phyloP scores from a whole-genome alignment of 1,140 invertebrate genomes.

The Drosophila pectinifera region DNA sequence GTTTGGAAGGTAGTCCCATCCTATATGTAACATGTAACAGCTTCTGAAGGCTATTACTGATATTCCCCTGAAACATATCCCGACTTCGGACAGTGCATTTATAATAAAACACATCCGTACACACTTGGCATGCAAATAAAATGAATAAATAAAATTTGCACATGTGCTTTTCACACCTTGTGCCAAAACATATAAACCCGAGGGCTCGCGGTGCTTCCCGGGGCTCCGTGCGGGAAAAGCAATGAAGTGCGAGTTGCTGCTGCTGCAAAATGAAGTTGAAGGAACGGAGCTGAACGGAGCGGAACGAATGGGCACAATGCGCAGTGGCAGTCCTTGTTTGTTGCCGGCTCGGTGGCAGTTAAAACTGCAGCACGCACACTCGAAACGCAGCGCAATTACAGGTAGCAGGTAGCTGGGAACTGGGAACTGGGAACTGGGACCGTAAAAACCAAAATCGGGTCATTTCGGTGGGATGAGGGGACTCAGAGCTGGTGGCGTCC shows the following conservation, averaged over 20 bases:
- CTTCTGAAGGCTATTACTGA: no score
- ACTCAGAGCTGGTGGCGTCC: slow-evolving; percentile 10
- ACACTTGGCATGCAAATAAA: slow-evolving; percentile 77
- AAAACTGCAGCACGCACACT: slow-evolving; percentile 81
- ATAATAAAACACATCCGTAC: slow-evolving; percentile 50
- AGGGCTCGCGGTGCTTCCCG: slow-evolving; percentile 34
- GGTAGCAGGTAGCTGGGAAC: slow-evolving; percentile 10
- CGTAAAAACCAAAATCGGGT: slow-evolving; percentile 79
- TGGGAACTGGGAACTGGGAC: slow-evolving; percentile 31
- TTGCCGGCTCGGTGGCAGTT: slow-evolving; percentile 65
- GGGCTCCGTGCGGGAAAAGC: slow-evolving; percentile 7
- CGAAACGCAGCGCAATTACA: slow-evolving; percentile 64
- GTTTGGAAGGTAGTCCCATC: no score
- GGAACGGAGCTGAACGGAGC: slow-evolving; percentile 26
- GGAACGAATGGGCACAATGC: slow-evolving; percentile 74
- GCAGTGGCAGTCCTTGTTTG: slow-evolving; percentile 40
- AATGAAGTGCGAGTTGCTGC: slow-evolving; percentile 74
- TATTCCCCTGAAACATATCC: background rate
- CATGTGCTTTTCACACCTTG: slow-evolving; percentile 77
- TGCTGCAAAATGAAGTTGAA: slow-evolving; percentile 71
- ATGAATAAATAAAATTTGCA: slow-evolving; percentile 83
- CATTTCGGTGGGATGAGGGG: slow-evolving; percentile 50
- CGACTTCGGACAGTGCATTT: slow-evolving; percentile 31
- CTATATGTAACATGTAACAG: no score
- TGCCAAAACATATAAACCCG: slow-evolving; percentile 69